A percentile compares a stretch with the other conserved stretches of the same genome.
Conservation (phyloP, 2,113 vertebrate genomes). For the Lates calcarifer region DNA sequence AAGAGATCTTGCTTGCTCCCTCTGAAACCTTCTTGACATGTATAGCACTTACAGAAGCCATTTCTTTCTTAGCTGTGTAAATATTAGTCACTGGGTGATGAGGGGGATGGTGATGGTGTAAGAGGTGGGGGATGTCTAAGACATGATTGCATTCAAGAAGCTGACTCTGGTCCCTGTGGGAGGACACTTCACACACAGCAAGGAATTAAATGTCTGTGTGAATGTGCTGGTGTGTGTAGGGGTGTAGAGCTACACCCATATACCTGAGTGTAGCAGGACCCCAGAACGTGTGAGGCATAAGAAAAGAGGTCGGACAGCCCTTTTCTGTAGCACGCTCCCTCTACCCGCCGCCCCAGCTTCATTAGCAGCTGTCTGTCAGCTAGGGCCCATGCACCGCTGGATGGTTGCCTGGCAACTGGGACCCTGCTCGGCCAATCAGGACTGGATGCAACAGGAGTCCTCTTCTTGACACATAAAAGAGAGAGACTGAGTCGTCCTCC, state of each 20-base stretch:
- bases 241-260: background rate
- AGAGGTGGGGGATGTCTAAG: slow-evolving; percentile 20
- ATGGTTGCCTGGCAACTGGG: slow-evolving; percentile 86
- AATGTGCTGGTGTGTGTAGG: background rate
- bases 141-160: slow-evolving; percentile 41
- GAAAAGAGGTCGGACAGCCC: slow-evolving; percentile 43
- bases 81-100: slow-evolving; percentile 60
- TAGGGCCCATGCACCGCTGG: slow-evolving; percentile 71
- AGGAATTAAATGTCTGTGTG: slow-evolving; percentile 11
- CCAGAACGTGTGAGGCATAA: slow-evolving; percentile 65
- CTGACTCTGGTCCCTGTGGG: slow-evolving; percentile 40
- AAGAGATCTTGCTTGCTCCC: background rate
- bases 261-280: slow-evolving; percentile 19
- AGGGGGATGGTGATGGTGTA: slow-evolving; percentile 12
- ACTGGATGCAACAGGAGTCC: slow-evolving; percentile 80
- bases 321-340: slow-evolving; percentile 48
- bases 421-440: slow-evolving; percentile 78
- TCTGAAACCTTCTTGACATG: slow-evolving; percentile 18
- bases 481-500: slow-evolving; percentile 60
- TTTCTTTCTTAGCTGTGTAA: slow-evolving; percentile 30
- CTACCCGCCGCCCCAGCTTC: slow-evolving; percentile 55
- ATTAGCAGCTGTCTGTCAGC: slow-evolving; percentile 82
- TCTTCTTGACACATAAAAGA: slow-evolving; percentile 73
- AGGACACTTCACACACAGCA: slow-evolving; percentile 24
- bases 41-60: slow-evolving; percentile 23